Evolutionary conservation across 2,113 vertebrate species (phyloP).

Genomic region (Fukomys damarensis): DNA sequence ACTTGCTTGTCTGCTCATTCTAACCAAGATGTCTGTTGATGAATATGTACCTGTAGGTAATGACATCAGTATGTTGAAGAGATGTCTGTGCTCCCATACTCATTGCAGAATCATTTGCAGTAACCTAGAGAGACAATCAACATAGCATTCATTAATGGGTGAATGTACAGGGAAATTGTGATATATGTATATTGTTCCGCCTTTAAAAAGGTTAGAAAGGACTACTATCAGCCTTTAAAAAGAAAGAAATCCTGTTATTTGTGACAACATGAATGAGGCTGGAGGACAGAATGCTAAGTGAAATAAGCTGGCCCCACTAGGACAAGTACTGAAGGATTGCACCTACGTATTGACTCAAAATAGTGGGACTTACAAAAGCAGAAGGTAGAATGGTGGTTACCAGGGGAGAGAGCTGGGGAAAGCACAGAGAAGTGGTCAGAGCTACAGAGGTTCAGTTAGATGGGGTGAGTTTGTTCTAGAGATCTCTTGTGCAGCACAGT

Average conservation of each 20-base stretch:
- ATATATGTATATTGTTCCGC: neutral
- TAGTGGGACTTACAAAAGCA: neutral
- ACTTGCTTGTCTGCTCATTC: neutral
- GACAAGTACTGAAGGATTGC: neutral
- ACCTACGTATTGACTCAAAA: neutral
- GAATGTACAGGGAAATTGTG: neutral
- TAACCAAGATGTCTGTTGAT: neutral
- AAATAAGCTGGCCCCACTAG: neutral
- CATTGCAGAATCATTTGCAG: neutral
- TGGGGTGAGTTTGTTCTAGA: neutral
- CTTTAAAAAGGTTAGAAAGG: neutral
- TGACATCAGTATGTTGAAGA: neutral
- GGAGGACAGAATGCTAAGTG: neutral
- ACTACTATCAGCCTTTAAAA: neutral
- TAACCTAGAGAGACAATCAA: neutral
- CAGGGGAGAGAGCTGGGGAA: accelerated
- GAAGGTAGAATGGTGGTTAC: neutral
- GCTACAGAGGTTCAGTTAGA: neutral
- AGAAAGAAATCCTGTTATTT: neutral
- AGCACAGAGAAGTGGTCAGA: neutral
- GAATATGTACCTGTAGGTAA: neutral
- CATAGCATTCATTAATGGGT: neutral
- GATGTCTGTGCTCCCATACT: neutral
- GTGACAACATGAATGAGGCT: neutral
- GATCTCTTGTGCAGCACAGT: neutral